Conservation (phyloP, 2,113 vertebrate genomes). For the Semicossyphus pulcher region DNA sequence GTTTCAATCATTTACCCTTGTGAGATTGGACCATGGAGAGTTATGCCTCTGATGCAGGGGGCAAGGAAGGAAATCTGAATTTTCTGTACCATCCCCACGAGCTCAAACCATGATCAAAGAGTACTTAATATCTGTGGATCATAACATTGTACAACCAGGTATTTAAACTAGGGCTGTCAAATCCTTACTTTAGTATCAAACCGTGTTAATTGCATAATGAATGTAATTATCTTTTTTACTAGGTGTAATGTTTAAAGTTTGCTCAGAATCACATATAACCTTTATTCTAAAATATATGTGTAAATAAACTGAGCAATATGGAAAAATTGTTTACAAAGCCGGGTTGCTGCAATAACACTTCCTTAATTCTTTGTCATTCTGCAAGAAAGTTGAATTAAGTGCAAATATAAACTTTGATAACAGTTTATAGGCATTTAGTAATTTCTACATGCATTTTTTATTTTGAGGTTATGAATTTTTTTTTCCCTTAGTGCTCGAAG, state of each 20-base stretch:
- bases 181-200: too few species aligned
- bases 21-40: slow-evolving; percentile 59
- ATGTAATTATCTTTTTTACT: too few species aligned
- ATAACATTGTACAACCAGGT: slow-evolving; percentile 52
- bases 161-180: slow-evolving; percentile 58
- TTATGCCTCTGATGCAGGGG: slow-evolving; percentile 57
- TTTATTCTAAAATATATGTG: neutral
- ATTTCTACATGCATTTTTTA: neutral
- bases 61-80: slow-evolving; percentile 55
- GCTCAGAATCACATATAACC: neutral
- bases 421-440: too few species aligned
- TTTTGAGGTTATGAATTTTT: too few species aligned
- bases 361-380: neutral
- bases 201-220: neutral
- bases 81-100: slow-evolving; percentile 40
- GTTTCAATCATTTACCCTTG: slow-evolving; percentile 65
- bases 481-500: too few species aligned
- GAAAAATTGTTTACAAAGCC: neutral
- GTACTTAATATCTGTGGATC: slow-evolving; percentile 42
- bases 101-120: slow-evolving; percentile 54
- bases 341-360: neutral
- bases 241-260: neutral
- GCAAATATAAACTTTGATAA: too few species aligned
- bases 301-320: neutral
- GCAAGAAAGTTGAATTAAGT: slow-evolving; percentile 14